A percentile compares a stretch with the other conserved stretches of the same genome.
phyloP scores from a whole-genome alignment of 1,140 invertebrate genomes.

The Dinoponera quadriceps region DNA sequence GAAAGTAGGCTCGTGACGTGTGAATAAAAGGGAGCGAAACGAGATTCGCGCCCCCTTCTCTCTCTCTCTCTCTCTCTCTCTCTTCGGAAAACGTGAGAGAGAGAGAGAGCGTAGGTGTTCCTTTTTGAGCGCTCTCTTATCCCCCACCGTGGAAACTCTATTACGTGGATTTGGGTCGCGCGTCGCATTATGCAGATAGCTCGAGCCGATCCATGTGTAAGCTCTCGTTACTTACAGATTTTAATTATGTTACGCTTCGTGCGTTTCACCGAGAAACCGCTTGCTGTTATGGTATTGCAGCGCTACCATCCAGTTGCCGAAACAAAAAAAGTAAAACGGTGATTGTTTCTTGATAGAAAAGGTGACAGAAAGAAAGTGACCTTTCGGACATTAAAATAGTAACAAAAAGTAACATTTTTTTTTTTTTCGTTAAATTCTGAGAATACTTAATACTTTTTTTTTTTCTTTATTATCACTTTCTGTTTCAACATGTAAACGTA shows the following conservation, averaged over 20 bases:
- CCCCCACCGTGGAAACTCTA: conserved; percentile 50
- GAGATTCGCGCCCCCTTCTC: conserved; percentile 54
- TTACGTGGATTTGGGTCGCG: conserved; percentile 67
- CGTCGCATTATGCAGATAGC: conserved; percentile 52
- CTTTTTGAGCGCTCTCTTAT: conserved; percentile 45
- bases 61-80: background rate
- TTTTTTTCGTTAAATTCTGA: no score
- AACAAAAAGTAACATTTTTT: no score
- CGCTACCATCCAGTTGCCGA: no score
- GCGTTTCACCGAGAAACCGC: conserved; percentile 29
- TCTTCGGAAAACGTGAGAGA: background rate
- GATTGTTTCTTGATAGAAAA: no score
- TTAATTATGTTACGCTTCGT: conserved; percentile 43
- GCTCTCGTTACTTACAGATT: conserved; percentile 59
- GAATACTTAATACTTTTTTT: no score
- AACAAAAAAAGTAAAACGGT: no score
- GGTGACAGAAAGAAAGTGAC: no score
- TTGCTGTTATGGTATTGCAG: background rate
- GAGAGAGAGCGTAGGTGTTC: conserved; percentile 21
- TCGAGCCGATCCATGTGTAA: conserved; percentile 51
- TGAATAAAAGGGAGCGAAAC: conserved; percentile 54
- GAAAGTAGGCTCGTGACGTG: conserved; percentile 65
- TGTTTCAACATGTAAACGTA: no score
- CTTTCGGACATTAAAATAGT: no score
- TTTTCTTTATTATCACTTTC: conserved; percentile 22